Evolutionary conservation across 2,113 vertebrate genomes (phyloP).

Genomic region (Urocolius indicus): DNA sequence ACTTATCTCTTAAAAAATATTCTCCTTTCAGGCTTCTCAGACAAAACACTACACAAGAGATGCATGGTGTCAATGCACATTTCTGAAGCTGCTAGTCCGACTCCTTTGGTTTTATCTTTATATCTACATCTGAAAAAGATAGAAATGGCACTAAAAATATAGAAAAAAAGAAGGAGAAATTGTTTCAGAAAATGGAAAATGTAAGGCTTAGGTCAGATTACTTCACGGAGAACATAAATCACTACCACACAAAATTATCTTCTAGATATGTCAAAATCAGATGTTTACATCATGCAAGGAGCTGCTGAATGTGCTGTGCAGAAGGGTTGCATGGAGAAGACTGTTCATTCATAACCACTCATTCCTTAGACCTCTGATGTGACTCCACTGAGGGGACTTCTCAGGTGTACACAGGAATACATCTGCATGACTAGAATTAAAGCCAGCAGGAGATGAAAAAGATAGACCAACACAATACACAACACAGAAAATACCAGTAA

Average conservation of each 20-base stretch:
- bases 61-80: not conserved
- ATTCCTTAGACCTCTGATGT: not conserved
- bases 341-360: not conserved
- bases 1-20: not conserved
- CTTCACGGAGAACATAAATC: not conserved
- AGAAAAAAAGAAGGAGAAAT: not conserved
- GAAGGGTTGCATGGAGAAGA: not conserved
- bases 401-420: not conserved
- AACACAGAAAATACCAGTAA: not conserved
- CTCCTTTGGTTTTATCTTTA: not conserved
- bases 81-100: not conserved
- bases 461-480: not conserved
- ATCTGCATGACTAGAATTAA: not conserved
- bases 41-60: not conserved
- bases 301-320: not conserved
- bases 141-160: not conserved
- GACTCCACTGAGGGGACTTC: not conserved
- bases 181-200: not conserved
- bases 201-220: not conserved
- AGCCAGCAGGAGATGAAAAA: not conserved
- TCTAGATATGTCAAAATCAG: not conserved
- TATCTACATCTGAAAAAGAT: not conserved
- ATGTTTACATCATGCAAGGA: not conserved
- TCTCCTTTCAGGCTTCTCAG: not conserved
- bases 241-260: not conserved